Evolutionary conservation across 2,888 invertebrate species (phyloP), one percentile per base, ranked within the genome.

Genomic region (Hirudinaria manillensis): DNA sequence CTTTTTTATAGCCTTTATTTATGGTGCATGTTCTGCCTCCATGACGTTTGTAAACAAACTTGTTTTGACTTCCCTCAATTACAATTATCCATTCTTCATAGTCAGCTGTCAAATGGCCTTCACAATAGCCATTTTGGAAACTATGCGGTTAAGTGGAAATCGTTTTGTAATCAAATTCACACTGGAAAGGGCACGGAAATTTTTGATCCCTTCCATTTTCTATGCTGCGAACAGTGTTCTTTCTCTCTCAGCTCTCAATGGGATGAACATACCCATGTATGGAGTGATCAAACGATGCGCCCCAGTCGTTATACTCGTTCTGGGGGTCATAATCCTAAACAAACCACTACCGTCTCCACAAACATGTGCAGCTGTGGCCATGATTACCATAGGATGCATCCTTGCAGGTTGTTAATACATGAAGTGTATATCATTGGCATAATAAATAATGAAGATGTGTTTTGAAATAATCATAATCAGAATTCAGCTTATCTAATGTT

Each of bases 211-310:
- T 1, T 86, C 87, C 0, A 72, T 87, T 16, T 86, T 86, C 77
- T 87, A 86, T 80, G 85, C 85, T 0, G 77, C 87, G 1, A 86
- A 88, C 77, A 83, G 87, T 55, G 84, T 87, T 70, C 81, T 87
- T 53, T 85, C 87, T 13, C 83, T 88, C 53, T 84, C 83, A 77
- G 87, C 88, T 0, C 82, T 88, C 36, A 84, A 86, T 77, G 87
- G 87, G 72, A 87, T 88, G 85, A 87, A 87, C 77, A 85, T 88
- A 78, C 88, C 88, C 1, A 85, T 87, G 83, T 88, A 88, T 80
- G 87, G 87, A 2, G 86, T 87, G 3, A 79, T 88, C 36, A 88
- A 88, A 80, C 82, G 88, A 72, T 87, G 85, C 79, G 84, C 84
- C 3, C 87, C 87, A 0, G 78, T 87, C 2, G 84, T 85, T 4